Base-by-base conservation (phyloP, 2,113 vertebrate species). In the Chinchilla lanigera region DNA sequence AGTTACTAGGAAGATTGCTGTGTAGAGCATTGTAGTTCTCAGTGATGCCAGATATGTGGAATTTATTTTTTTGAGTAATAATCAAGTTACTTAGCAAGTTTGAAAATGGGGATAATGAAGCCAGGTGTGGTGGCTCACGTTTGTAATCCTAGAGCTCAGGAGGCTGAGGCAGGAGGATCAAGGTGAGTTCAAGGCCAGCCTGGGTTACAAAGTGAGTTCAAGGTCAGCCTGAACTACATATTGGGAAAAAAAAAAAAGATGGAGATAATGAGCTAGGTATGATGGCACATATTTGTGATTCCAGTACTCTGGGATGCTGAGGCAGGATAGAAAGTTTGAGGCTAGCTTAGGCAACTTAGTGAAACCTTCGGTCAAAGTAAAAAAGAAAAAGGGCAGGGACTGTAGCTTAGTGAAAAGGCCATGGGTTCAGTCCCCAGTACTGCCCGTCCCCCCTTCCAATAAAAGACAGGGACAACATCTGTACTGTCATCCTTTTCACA, bases 81-180 rank as follows among this genome's bases (percentile, higher is more conserved):
- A 88, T 93, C 60, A 80, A 44, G 16, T 96, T 95, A 60, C n/a
- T 93, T 95, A 73, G 19, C 47, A 44, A 86, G 41, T 97, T 86
- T 96, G 41, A 90, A 80, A 50, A 89, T 89, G 56, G 50, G 77
- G 71, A 89, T 86, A 77, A 90, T 58, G 30, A n/a, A 50, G 73
- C 73, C 10, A 13, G 73, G 26, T 16, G 26, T 77, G 73, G 26
- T 77, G 73, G 44, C 73, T 16, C 24, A 13, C 12, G 4, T 12
- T 12, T 77, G 26, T 77, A 44, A 77, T 30, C 26, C 73, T 24
- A 28, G 73, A 4, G 30, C 44, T 77, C 41, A 28, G 73, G 41
- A 77, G 73, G 73, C 73, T 77, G 41, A 47, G 24, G 41, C 41
- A 47, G 73, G 41, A 47, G 73, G 41, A 77, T 47, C 13, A 22